A percentile compares a stretch with the other conserved stretches of the same genome.
Evolutionary conservation across 2,113 vertebrate genomes (phyloP).

Genomic region (Helogale parvula): DNA sequence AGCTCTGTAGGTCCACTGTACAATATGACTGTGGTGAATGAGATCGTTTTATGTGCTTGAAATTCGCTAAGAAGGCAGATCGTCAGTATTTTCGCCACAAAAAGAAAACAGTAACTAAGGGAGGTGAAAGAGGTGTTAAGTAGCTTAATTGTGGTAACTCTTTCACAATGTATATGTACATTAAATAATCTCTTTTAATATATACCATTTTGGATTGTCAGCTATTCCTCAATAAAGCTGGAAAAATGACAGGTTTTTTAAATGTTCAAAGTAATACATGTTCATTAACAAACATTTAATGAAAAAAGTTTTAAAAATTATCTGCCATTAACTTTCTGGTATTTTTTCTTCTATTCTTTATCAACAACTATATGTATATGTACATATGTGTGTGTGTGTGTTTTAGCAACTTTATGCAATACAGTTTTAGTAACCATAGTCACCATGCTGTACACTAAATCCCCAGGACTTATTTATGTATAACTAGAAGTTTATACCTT

Average conservation of each 20-base stretch:
- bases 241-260: not conserved
- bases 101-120: not conserved
- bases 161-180: not conserved
- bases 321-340: not conserved
- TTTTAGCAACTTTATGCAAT: not conserved
- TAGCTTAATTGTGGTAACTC: not conserved
- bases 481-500: not conserved
- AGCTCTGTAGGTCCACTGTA: not conserved
- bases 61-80: not conserved
- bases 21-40: not conserved
- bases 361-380: not conserved
- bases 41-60: not conserved
- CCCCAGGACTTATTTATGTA: not conserved
- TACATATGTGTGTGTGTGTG: not conserved
- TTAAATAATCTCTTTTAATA: not conserved
- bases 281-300: not conserved
- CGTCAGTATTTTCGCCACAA: not conserved
- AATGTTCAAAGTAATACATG: not conserved
- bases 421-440: not conserved
- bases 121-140: not conserved
- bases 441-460: not conserved
- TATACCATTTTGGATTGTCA: not conserved
- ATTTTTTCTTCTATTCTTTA: constrained; percentile 3
- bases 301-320: not conserved
- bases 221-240: not conserved